A percentile compares a stretch with the other conserved stretches of the same genome.
Conservation (phyloP, 2,113 vertebrate species). For the Mesitornis unicolor region DNA sequence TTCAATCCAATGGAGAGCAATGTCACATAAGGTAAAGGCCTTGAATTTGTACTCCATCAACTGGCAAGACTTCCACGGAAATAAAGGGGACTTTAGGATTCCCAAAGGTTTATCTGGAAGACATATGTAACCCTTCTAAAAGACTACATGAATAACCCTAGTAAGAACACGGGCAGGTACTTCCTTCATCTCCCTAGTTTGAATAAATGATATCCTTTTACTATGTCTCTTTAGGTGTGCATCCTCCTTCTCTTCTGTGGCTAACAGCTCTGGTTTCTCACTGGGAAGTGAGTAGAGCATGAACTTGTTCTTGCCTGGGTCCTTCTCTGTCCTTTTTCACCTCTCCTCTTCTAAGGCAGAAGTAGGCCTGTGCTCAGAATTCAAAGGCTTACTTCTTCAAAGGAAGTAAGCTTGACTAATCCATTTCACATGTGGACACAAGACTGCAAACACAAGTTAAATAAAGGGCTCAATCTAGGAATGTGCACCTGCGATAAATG, state of each 20-base stretch:
- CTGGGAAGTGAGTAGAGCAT: background rate
- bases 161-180: background rate
- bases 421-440: background rate
- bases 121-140: background rate
- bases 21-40: background rate
- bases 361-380: background rate
- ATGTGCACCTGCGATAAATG: background rate
- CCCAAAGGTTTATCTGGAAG: background rate
- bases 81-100: background rate
- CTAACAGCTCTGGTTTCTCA: background rate
- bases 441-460: background rate
- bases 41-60: background rate
- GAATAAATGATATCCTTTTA: background rate
- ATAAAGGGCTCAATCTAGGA: background rate
- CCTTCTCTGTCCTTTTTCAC: background rate
- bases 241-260: background rate
- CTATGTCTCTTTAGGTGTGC: background rate
- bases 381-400: background rate
- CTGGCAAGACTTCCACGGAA: background rate
- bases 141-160: background rate
- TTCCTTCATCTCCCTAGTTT: background rate
- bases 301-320: background rate
- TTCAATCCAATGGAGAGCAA: background rate
- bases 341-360: background rate
- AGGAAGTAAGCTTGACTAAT: background rate